These are phyloP conservation scores for Melanophora roralis DNA, from an alignment of 2,888 invertebrate genomes.

Conservation along the genomic window DNA sequence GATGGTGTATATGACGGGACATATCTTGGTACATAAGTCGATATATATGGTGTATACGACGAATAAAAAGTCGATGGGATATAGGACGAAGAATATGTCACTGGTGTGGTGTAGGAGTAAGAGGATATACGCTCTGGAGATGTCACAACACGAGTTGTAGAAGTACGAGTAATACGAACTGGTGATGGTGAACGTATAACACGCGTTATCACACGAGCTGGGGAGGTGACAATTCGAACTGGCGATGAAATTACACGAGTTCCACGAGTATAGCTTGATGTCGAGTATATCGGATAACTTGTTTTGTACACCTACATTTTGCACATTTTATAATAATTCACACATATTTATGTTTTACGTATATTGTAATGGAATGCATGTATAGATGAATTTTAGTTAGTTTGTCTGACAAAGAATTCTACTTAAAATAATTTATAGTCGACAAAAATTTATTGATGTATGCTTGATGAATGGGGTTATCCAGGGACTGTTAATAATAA, in stretches of 20 bases:
- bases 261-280: conserved; percentile 73
- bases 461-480: no score
- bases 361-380: neutral
- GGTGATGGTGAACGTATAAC: conserved; percentile 71
- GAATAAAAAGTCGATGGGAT: conserved; percentile 68
- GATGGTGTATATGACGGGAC: conserved; percentile 60
- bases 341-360: neutral
- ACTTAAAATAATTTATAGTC: no score
- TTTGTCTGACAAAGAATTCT: no score
- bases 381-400: neutral
- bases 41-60: conserved; percentile 67
- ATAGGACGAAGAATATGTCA: conserved; percentile 65
- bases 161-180: conserved; percentile 70
- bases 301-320: conserved; percentile 73
- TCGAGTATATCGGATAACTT: conserved; percentile 76
- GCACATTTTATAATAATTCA: conserved; percentile 48
- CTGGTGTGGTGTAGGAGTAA: conserved; percentile 67
- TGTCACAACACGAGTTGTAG: conserved; percentile 71
- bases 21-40: conserved; percentile 67
- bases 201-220: conserved; percentile 71
- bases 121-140: conserved; percentile 71
- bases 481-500: no score
- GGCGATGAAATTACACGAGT: conserved; percentile 74
- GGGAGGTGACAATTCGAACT: conserved; percentile 73
- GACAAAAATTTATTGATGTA: neutral